phyloP scores from a whole-genome alignment of 2,888 invertebrate genomes.

The Protula sp. region DNA sequence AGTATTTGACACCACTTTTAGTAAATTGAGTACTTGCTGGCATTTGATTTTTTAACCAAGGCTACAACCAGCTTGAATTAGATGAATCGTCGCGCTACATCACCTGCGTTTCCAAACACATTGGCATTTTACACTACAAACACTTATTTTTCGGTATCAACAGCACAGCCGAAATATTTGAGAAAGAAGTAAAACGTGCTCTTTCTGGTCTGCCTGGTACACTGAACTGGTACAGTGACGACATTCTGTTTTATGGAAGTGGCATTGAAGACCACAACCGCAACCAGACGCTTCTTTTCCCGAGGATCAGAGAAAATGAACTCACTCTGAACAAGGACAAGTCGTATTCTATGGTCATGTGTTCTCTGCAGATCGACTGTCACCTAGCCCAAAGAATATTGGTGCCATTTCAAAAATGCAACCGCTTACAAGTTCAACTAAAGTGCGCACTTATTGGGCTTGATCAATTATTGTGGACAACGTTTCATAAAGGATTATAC shows the following conservation, averaged over 20 bases:
- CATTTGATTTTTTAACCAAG: no score
- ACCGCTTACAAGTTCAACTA: background rate
- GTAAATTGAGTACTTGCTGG: no score
- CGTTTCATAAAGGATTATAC: conserved; percentile 11
- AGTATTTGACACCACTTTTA: no score
- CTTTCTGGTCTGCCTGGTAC: conserved; percentile 5
- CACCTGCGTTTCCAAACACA: conserved; percentile 22
- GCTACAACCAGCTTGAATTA: conserved; percentile 22
- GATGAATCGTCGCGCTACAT: conserved; percentile 17
- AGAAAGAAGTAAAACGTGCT: conserved; percentile 4
- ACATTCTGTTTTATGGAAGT: conserved; percentile 12
- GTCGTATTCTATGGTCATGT: conserved; percentile 6
- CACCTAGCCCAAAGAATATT: conserved; percentile 4
- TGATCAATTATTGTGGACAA: conserved; percentile 2
- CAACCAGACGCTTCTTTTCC: conserved; percentile 6
- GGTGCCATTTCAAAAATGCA: background rate
- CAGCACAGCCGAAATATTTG: conserved; percentile 10
- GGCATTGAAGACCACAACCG: conserved; percentile 7
- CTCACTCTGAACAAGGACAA: conserved; percentile 22
- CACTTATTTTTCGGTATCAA: conserved; percentile 14
- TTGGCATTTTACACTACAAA: conserved; percentile 18
- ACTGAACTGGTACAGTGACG: conserved; percentile 8
- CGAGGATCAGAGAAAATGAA: conserved; percentile 19
- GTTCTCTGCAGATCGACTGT: conserved; percentile 4
- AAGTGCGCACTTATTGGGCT: conserved; percentile 13